Evolutionary conservation across 2,113 vertebrate genomes (phyloP).

Genomic region (Pampusana beccarii): DNA sequence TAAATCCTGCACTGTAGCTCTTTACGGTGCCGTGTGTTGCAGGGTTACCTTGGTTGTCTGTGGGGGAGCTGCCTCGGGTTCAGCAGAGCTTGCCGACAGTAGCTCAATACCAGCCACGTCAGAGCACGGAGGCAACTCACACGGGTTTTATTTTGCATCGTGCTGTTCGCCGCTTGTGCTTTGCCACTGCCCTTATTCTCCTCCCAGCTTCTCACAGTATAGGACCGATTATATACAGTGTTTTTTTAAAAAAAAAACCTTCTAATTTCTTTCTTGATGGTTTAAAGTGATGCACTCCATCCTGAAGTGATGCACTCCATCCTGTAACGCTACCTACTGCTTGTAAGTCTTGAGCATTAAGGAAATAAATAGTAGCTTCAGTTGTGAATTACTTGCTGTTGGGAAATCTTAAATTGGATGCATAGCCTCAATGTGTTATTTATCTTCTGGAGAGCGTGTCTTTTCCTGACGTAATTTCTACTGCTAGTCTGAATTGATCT

Average conservation of each 20-base stretch:
- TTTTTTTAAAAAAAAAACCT: neutral
- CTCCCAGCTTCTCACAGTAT: neutral
- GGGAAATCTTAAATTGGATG: neutral
- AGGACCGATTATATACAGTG: neutral
- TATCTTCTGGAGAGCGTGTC: neutral
- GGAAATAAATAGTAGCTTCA: neutral
- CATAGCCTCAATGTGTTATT: neutral
- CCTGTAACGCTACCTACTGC: neutral
- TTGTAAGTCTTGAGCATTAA: neutral
- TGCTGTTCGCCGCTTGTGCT: neutral
- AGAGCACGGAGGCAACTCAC: neutral
- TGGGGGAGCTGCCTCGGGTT: neutral
- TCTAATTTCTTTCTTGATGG: neutral
- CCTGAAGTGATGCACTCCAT: neutral
- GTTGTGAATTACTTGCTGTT: neutral
- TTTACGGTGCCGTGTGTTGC: neutral
- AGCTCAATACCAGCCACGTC: fast-evolving
- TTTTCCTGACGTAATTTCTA: neutral
- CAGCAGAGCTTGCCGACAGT: neutral
- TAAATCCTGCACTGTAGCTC: neutral
- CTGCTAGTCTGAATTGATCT: neutral
- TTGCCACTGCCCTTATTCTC: neutral
- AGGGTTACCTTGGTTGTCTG: neutral
- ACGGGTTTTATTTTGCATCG: neutral
- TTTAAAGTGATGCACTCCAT: neutral